Evolutionary conservation across 37 sponge, comb jelly and placozoan species (phyloP).

Genomic region (Spongilla lacustris): DNA sequence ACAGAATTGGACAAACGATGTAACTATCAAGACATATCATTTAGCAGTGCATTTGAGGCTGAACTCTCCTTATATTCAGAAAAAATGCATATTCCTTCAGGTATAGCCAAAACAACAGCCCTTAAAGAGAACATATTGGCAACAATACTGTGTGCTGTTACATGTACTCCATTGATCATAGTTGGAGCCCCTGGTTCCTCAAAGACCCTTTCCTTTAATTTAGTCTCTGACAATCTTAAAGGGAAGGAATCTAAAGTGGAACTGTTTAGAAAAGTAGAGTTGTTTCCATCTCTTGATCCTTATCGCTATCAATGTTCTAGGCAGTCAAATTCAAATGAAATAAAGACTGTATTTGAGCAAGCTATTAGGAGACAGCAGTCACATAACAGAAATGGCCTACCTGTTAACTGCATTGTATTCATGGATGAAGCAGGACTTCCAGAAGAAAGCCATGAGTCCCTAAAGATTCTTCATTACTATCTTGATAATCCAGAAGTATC

Average conservation of each 20-base stretch:
- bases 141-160: slow-evolving; percentile 71
- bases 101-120: slow-evolving; percentile 88
- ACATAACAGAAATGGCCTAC: neutral
- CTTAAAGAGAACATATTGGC: slow-evolving; percentile 94
- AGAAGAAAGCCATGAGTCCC: slow-evolving; percentile 69
- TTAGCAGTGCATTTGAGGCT: slow-evolving; percentile 17
- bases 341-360: slow-evolving; percentile 82
- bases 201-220: slow-evolving; percentile 92
- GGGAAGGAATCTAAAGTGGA: slow-evolving; percentile 77
- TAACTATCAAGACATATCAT: neutral
- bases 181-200: slow-evolving; percentile 93
- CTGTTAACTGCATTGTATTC: slow-evolving; percentile 49
- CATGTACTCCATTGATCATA: slow-evolving; percentile 85
- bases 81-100: slow-evolving; percentile 71
- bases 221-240: slow-evolving; percentile 76
- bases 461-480: slow-evolving; percentile 70
- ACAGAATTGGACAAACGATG: neutral
- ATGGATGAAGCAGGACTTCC: slow-evolving; percentile 88
- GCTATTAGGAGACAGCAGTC: slow-evolving; percentile 79
- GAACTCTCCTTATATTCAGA: slow-evolving; percentile 60
- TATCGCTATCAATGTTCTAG: slow-evolving; percentile 93
- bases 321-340: slow-evolving; percentile 81
- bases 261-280: slow-evolving; percentile 46
- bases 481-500: slow-evolving; percentile 66
- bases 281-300: slow-evolving; percentile 79